Percentiles rank a stretch among this genome's conserved stretches.
phyloP scores from a whole-genome alignment of 2,113 vertebrate species.

The Opisthocomus hoazin region DNA sequence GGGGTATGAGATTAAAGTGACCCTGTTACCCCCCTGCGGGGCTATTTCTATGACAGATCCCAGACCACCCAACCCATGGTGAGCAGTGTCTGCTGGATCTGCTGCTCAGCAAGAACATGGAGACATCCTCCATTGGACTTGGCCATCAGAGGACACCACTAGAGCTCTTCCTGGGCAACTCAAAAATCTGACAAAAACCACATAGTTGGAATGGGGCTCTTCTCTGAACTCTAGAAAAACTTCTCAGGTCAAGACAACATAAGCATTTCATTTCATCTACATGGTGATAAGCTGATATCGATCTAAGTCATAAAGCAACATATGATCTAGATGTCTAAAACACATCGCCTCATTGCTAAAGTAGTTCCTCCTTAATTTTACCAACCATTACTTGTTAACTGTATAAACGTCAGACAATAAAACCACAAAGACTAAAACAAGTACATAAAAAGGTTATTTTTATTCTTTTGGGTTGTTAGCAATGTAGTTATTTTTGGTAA shows the following conservation, averaged over 20 bases:
- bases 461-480: constrained; percentile 80
- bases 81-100: neutral
- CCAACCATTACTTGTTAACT: neutral
- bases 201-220: neutral
- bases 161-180: neutral
- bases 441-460: constrained; percentile 81
- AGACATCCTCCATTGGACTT: neutral
- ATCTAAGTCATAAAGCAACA: neutral
- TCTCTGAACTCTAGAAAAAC: neutral
- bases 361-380: neutral
- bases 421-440: constrained; percentile 58
- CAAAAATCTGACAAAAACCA: neutral
- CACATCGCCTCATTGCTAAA: neutral
- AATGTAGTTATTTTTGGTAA: constrained; percentile 69
- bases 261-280: neutral
- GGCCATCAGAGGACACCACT: neutral
- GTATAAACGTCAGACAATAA: neutral
- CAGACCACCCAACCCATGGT: neutral
- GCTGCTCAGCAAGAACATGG: neutral
- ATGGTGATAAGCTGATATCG: neutral
- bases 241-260: neutral
- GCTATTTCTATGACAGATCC: neutral
- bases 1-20: neutral
- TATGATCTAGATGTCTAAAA: neutral
- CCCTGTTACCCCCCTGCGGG: no score